Percentiles rank a stretch among this genome's conserved stretches.
Conservation (phyloP, 2,113 vertebrate species). For the Menura novaehollandiae region DNA sequence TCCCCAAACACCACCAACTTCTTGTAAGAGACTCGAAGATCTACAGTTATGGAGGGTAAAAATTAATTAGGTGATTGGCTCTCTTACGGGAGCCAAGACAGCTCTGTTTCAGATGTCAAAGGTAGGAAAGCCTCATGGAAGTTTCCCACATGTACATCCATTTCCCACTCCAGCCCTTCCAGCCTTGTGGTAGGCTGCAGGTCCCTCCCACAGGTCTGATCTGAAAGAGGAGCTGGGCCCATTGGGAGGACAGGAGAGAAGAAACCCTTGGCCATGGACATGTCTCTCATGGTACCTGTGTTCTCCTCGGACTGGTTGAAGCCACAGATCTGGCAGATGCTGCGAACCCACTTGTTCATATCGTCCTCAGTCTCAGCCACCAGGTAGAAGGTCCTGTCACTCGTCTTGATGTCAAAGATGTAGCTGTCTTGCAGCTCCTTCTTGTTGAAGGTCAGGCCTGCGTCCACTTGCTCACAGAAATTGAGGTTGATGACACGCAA, state of each 20-base stretch:
- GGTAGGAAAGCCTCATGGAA: not conserved
- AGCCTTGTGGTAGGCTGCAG: not conserved
- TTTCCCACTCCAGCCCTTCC: not conserved
- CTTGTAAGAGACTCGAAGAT: not conserved
- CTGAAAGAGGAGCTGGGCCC: not conserved
- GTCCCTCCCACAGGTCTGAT: not conserved
- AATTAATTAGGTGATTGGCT: not conserved
- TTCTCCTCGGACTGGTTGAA: conserved; percentile 96
- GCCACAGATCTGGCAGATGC: conserved; percentile 97
- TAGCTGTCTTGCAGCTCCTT: conserved; percentile 98
- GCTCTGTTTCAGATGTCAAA: not conserved
- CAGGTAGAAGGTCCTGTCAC: conserved; percentile 94
- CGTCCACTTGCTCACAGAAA: conserved; percentile 96
- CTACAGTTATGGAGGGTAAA: not conserved
- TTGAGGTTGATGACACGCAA: conserved; percentile 95
- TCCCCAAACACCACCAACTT: not conserved
- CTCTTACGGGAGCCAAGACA: not conserved
- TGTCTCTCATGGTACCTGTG: conserved; percentile 73
- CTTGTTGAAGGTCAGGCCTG: conserved; percentile 95
- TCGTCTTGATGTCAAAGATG: conserved; percentile 97
- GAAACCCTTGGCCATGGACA: not conserved
- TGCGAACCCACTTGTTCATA: conserved; percentile 98
- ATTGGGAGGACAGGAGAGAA: not conserved
- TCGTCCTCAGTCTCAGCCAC: conserved; percentile 97
- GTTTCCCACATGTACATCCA: not conserved